Evolutionary conservation across 2,888 invertebrate genomes (phyloP).

Genomic region (Limnephilus lunatus): DNA sequence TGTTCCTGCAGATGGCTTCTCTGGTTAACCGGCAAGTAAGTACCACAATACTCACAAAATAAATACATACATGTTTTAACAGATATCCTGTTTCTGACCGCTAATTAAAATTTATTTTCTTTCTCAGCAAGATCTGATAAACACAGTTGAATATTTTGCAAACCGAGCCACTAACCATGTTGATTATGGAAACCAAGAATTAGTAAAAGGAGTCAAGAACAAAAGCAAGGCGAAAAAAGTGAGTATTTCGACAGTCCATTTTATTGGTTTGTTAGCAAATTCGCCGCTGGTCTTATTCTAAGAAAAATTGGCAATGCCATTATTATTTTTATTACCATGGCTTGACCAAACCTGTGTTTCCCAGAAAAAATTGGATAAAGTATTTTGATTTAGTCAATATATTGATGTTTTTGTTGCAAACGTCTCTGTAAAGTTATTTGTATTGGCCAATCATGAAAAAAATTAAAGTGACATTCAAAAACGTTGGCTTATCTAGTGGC

Average conservation of each 20-base stretch:
- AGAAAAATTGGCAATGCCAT: not conserved
- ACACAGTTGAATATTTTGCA: slow-evolving; percentile 83
- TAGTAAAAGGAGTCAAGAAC: slow-evolving; percentile 76
- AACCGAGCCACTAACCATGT: slow-evolving; percentile 79
- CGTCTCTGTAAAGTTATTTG: not conserved
- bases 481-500: not conserved
- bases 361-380: not conserved
- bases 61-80: not conserved
- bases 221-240: slow-evolving; percentile 77
- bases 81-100: not conserved
- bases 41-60: not conserved
- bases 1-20: slow-evolving; percentile 90
- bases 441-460: not conserved
- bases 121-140: slow-evolving; percentile 81
- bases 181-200: slow-evolving; percentile 76
- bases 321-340: not conserved
- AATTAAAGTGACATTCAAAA: not conserved
- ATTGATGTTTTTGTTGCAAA: not conserved
- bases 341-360: not conserved
- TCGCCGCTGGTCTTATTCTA: not conserved
- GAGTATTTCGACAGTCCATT: slow-evolving; percentile 49
- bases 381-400: not conserved
- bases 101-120: not conserved
- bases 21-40: slow-evolving; percentile 86
- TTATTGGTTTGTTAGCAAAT: not conserved